Base-by-base conservation (phyloP, 2,888 invertebrate species). In the Callosobruchus maculatus region DNA sequence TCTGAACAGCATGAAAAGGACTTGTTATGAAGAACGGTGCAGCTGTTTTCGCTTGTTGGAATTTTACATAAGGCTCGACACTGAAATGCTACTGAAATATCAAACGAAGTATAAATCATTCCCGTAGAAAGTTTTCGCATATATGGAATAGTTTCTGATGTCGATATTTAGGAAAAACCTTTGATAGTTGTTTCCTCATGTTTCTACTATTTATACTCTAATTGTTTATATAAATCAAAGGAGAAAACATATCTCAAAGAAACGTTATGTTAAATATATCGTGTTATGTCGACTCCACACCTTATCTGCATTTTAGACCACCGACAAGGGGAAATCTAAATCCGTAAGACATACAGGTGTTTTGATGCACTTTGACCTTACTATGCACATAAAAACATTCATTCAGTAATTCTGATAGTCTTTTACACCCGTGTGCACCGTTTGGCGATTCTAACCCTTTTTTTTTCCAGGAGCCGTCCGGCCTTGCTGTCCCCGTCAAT, bases 1-100 rank as follows among this genome's bases (percentile, higher is more conserved):
- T 30, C 30, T 21, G 68, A 22, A 70, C 66, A 70, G 26, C 22
- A 68, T 22, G 70, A 20, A 22, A 22, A 73, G 67, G 72, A 72
- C 71, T 26, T 67, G 67, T 49, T 71, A 21, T 49, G 49, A 49
- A 49, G 13, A 49, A 49, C 49, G 18, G 13, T 18, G 49, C 49
- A 13, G 26, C 26, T 26, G 26, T 26, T 26, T 26, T 26, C 26
- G 49, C 49, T 13, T 13, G 49, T 49, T 49, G 49, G 49, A 49
- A 49, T 49, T 49, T 49, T 49, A 26, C 26, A 26, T 26, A 26
- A 2, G 7, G 26, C 26, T 26, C 26, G 49, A 5, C 49, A 49
- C 49, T 49, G 49, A 49, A 49, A 49, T 49, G 49, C 49, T 49
- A 49, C 49, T 49, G 49, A 49, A 49, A 49, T 49, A 49, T 49